These are phyloP conservation scores for Podarcis muralis DNA, from an alignment of 2,113 vertebrate species.

Conservation along the genomic window DNA sequence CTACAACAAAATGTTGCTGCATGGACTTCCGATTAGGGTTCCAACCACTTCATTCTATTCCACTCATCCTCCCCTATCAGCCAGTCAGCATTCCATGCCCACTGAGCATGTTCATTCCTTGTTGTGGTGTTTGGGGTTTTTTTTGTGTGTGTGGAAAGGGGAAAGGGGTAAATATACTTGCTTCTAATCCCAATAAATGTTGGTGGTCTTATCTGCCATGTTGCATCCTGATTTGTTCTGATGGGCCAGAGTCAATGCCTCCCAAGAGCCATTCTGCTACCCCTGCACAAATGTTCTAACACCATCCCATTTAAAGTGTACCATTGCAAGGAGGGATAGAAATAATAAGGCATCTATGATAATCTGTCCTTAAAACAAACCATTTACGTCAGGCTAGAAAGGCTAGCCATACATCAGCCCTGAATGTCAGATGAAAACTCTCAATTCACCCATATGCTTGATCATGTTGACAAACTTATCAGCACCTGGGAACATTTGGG, in stretches of 20 bases:
- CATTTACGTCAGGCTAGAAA: slow-evolving; percentile 5
- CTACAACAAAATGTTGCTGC: too few relatives aligned
- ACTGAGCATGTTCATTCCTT: too few relatives aligned
- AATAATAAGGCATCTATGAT: background rate
- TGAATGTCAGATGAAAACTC: background rate
- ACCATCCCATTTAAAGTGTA: background rate
- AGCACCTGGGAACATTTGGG: background rate
- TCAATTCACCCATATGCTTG: background rate
- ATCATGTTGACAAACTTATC: background rate
- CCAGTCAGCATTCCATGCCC: too few relatives aligned
- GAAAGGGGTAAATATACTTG: too few relatives aligned
- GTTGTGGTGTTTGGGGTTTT: too few relatives aligned
- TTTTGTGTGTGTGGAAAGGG: too few relatives aligned
- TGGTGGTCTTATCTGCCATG: background rate
- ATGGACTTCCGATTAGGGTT: too few relatives aligned
- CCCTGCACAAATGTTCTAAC: background rate
- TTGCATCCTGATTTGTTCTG: background rate
- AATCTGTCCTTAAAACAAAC: background rate
- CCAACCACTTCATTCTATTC: too few relatives aligned
- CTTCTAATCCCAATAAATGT: background rate
- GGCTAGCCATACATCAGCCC: background rate
- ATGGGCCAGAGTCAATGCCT: background rate
- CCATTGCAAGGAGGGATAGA: background rate
- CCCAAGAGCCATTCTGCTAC: background rate
- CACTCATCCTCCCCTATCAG: too few relatives aligned